Evolutionary conservation across 2,797 vertebrate species (phyloP).

Genomic region (Sciurus carolinensis): DNA sequence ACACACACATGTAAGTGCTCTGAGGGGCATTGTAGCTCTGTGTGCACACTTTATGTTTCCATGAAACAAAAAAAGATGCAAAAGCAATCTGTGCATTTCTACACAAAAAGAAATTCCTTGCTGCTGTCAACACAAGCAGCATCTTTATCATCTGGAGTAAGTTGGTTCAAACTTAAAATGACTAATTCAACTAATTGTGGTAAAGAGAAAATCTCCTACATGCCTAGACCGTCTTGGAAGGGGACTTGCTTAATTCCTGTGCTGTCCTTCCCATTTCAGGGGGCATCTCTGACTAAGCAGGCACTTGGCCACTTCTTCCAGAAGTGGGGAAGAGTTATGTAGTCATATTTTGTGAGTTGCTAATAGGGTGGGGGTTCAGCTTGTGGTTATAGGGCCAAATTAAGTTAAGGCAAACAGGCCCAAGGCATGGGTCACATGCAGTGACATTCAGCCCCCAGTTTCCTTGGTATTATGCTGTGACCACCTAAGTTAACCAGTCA

Average conservation of each 20-base stretch:
- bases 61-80: constrained; percentile 26
- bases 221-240: not conserved
- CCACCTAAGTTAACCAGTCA: constrained; percentile 6
- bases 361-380: not conserved
- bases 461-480: not conserved
- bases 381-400: not conserved
- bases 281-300: not conserved
- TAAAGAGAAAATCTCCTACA: constrained; percentile 36
- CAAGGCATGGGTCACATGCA: not conserved
- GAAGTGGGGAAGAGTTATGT: not conserved
- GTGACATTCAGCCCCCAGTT: not conserved
- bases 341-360: not conserved
- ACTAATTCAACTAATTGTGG: constrained; percentile 52
- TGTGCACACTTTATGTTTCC: not conserved
- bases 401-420: not conserved
- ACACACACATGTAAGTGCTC: not conserved
- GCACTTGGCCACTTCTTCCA: not conserved
- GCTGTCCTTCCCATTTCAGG: constrained; percentile 10
- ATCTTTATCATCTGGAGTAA: not conserved
- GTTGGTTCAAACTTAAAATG: constrained; percentile 29
- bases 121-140: constrained; percentile 37
- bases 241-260: not conserved
- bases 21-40: not conserved
- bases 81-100: constrained; percentile 24
- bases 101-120: constrained; percentile 62